Conservation (phyloP, 2,888 invertebrate species). For the Idaea straminata region DNA sequence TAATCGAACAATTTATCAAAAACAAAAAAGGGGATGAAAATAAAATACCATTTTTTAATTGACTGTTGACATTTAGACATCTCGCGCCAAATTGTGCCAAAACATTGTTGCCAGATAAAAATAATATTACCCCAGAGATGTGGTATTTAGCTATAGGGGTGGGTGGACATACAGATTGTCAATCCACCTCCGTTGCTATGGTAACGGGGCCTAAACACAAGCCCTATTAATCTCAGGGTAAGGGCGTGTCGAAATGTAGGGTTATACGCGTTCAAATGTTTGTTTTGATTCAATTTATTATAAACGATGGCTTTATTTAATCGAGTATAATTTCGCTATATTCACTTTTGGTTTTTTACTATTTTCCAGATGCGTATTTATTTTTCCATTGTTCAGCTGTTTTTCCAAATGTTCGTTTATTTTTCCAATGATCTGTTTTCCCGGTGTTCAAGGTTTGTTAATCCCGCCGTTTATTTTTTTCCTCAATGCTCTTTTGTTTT, state of each 20-base stretch:
- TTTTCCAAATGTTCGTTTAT: too few species aligned
- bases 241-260: slow-evolving; percentile 65
- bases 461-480: too few species aligned
- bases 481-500: too few species aligned
- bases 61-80: slow-evolving; percentile 43
- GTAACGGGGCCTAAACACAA: slow-evolving; percentile 69
- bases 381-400: too few species aligned
- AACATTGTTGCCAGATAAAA: slow-evolving; percentile 58
- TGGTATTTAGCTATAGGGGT: slow-evolving; percentile 63
- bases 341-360: neutral
- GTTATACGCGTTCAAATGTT: slow-evolving; percentile 39
- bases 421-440: too few species aligned
- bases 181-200: slow-evolving; percentile 62
- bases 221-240: slow-evolving; percentile 72
- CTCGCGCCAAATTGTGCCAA: slow-evolving; percentile 38
- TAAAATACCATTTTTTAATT: slow-evolving; percentile 28
- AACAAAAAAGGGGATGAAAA: slow-evolving; percentile 12
- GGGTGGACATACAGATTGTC: slow-evolving; percentile 55
- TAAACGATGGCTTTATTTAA: slow-evolving; percentile 8
- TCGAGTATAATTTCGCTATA: slow-evolving; percentile 15
- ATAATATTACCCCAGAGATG: slow-evolving; percentile 69
- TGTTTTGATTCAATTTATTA: slow-evolving; percentile 33
- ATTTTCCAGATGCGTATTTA: neutral
- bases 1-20: neutral
- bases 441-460: too few species aligned